phyloP scores from a whole-genome alignment of 2,113 vertebrate genomes.

The Cervus canadensis region DNA sequence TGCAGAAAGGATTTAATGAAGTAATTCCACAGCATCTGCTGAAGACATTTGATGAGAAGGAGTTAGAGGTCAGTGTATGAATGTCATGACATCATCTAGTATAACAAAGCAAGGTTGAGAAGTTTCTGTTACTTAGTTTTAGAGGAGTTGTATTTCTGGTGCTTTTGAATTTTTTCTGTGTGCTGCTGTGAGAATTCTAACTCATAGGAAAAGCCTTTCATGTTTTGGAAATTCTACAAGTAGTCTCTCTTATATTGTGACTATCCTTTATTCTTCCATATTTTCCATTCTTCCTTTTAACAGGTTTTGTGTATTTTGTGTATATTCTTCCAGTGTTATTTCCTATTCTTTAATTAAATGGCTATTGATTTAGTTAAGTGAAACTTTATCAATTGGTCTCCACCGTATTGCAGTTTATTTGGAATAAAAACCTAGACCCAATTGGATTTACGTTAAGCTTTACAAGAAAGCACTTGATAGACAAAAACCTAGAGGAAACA shows the following conservation, averaged over 20 bases:
- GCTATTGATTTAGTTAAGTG: slow-evolving; percentile 1
- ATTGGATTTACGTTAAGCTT: neutral
- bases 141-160: neutral
- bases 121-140: slow-evolving; percentile 16
- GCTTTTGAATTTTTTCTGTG: neutral
- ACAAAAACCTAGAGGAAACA: neutral
- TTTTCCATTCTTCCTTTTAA: neutral
- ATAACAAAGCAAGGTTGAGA: slow-evolving; percentile 1
- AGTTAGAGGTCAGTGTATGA: slow-evolving; percentile 90
- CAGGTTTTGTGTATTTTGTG: neutral
- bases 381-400: neutral
- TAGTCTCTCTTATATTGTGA: neutral
- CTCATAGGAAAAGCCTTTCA: neutral
- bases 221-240: neutral
- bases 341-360: neutral
- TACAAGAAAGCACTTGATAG: slow-evolving; percentile 32
- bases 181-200: neutral
- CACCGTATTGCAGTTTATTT: neutral
- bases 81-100: neutral
- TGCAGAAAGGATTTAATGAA: slow-evolving; percentile 99
- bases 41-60: slow-evolving; percentile 98
- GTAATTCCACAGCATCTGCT: slow-evolving; percentile 98
- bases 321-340: neutral
- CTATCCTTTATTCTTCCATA: neutral
- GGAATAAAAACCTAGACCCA: neutral